Evolutionary conservation across 2,888 invertebrate species (phyloP).

Genomic region (Drosophila seclusa): DNA sequence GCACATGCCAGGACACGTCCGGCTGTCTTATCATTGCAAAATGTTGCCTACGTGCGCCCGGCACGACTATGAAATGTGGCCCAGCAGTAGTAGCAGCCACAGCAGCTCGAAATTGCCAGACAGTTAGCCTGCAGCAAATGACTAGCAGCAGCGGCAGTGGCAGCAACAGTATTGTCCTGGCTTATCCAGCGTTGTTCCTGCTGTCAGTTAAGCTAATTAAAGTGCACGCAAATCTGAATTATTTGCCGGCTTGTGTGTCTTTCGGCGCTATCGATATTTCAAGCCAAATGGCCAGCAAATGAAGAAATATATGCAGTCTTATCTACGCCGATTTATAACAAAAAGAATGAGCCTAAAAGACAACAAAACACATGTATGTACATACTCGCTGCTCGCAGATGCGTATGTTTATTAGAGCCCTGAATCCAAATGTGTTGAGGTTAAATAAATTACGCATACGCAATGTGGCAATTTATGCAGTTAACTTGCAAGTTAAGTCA

Average conservation of each 20-base stretch:
- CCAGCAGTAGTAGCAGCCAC: constrained; percentile 11
- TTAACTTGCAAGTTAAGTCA: constrained; percentile 43
- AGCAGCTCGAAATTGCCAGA: constrained; percentile 60
- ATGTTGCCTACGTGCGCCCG: constrained; percentile 63
- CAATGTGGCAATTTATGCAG: constrained; percentile 59
- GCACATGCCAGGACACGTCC: constrained; percentile 51
- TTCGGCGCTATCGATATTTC: constrained; percentile 57
- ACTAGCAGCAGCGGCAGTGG: constrained; percentile 39
- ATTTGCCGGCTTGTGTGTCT: constrained; percentile 53
- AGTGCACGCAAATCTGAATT: constrained; percentile 77
- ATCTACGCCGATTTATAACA: constrained; percentile 51
- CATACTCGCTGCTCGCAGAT: not conserved
- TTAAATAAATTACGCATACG: constrained; percentile 60
- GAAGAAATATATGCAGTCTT: constrained; percentile 48
- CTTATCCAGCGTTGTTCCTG: constrained; percentile 4
- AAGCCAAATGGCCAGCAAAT: constrained; percentile 57
- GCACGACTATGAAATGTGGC: constrained; percentile 46
- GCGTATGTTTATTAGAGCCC: constrained; percentile 29
- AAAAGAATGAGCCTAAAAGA: constrained; percentile 29
- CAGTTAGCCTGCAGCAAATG: constrained; percentile 53
- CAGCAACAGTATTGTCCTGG: constrained; percentile 31
- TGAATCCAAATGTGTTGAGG: constrained; percentile 30
- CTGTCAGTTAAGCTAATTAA: constrained; percentile 72
- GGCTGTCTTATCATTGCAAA: constrained; percentile 59
- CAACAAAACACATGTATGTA: not conserved